Base-by-base conservation (phyloP, 2,797 vertebrate genomes). In the Emys orbicularis region DNA sequence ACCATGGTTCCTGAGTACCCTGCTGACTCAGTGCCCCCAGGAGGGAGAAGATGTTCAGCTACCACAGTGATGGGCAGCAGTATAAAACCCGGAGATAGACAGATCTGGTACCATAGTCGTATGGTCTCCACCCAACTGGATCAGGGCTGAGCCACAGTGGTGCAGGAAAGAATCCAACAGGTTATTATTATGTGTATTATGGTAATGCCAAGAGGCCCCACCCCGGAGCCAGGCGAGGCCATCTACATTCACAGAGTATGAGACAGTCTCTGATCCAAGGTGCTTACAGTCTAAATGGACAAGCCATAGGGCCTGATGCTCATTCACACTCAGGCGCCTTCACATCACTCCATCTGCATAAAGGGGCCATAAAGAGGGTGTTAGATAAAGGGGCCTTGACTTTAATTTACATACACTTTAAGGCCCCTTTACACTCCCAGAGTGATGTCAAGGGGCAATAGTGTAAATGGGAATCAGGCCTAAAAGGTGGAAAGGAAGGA, bases 171-270 rank as follows among this genome's bases (percentile, higher is more conserved):
- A 37, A 41, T 72, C 65, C 65, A 72, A 12, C 5, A 5, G 19
- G n/a, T 23, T 72, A 37, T 37, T 21, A 37, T 21, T 41, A 19
- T 37, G n/a, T 72, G n/a, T 41, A 41, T 72, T 37, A 10, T 37
- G 18, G 16, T 68, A 68, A 61, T 23, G 19, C 19, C 5, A 10
- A 72, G 19, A 23, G 10, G 65, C n/a, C 18, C 5, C 19, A 23
- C 5, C n/a, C 34, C 1, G 10, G n/a, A 72, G n/a, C 19, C 65
- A 68, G n/a, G 19, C 0, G 5, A 41, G n/a, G 10, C 19, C 19
- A 34, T 37, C 19, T 41, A 37, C 65, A 41, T 37, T 41, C 19
- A 37, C 65, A 41, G n/a, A 31, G 31, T 31, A 61, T 16, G 31
- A 23, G 19, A 72, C n/a, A 4, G 65, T 72, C 65, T 37, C 19